These are phyloP conservation scores for Todus mexicanus DNA, from an alignment of 2,797 vertebrate genomes.

Conservation along the genomic window DNA sequence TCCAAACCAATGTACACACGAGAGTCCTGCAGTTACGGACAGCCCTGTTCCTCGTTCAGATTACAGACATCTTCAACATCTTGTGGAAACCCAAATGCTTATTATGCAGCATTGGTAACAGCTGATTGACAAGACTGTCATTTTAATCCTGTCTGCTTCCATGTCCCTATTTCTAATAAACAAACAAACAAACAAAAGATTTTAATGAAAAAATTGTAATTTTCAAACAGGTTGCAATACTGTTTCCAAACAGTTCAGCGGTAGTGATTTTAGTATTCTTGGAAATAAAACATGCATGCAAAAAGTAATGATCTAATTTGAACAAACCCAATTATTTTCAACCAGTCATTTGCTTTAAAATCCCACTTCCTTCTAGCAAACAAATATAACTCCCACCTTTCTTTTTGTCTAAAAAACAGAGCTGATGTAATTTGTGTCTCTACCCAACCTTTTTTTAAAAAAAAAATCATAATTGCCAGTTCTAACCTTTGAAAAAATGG, in stretches of 20 bases:
- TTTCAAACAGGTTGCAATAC: not conserved
- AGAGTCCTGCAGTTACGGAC: not conserved
- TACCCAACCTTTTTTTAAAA: not conserved
- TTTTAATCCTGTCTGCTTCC: not conserved
- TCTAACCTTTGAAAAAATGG: not conserved
- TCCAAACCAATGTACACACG: not conserved
- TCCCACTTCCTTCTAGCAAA: not conserved
- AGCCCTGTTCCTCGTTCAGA: not conserved
- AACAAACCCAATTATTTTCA: not conserved
- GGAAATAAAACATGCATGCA: not conserved
- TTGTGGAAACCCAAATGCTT: not conserved
- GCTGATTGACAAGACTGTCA: not conserved
- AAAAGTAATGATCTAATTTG: not conserved
- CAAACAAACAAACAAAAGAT: not conserved
- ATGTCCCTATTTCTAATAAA: not conserved
- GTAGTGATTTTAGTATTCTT: not conserved
- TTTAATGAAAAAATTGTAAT: not conserved
- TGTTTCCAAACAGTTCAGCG: not conserved
- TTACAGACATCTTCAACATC: not conserved
- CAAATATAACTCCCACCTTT: not conserved
- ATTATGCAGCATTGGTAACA: not conserved
- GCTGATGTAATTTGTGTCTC: accelerated
- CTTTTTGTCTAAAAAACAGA: not conserved
- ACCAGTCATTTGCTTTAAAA: not conserved
- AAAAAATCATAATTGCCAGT: not conserved